Percentiles rank a stretch among this genome's conserved stretches.
Evolutionary conservation across 37 sponge, comb jelly and placozoan species (phyloP).

Genomic region (Theonella swinhoei): DNA sequence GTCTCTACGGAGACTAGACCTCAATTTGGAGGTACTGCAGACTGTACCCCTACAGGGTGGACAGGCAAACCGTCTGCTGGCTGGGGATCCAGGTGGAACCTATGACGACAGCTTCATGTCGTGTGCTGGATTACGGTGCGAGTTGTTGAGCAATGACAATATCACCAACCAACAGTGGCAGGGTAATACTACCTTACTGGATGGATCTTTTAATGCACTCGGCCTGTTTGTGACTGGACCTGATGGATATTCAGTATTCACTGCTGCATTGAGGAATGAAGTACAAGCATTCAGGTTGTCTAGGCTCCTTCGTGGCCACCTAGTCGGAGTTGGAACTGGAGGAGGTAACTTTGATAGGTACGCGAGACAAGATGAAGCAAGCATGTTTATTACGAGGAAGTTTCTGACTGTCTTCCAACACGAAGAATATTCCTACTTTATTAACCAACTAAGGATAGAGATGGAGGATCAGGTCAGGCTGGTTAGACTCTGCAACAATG

Average conservation of each 20-base stretch:
- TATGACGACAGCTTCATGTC: background rate
- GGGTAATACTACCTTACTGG: background rate
- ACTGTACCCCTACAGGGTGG: background rate
- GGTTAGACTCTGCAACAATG: background rate
- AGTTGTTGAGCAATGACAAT: background rate
- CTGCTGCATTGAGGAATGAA: background rate
- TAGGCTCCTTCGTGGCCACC: background rate
- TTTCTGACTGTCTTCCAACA: background rate
- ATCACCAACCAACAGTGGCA: background rate
- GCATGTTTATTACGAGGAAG: background rate
- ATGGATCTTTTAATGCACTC: background rate
- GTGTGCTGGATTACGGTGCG: background rate
- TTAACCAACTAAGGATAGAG: background rate
- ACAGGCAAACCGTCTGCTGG: background rate
- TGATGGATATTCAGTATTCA: background rate
- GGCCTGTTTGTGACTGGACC: background rate
- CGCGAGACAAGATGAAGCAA: background rate
- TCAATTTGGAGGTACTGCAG: background rate
- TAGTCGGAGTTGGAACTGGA: background rate
- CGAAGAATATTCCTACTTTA: background rate
- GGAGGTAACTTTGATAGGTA: background rate
- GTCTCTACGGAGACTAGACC: background rate
- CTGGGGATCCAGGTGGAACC: background rate
- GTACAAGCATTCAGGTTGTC: background rate
- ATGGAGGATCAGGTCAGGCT: background rate